phyloP scores from a whole-genome alignment of 1,140 invertebrate genomes.

The Drosophila gunungcola region DNA sequence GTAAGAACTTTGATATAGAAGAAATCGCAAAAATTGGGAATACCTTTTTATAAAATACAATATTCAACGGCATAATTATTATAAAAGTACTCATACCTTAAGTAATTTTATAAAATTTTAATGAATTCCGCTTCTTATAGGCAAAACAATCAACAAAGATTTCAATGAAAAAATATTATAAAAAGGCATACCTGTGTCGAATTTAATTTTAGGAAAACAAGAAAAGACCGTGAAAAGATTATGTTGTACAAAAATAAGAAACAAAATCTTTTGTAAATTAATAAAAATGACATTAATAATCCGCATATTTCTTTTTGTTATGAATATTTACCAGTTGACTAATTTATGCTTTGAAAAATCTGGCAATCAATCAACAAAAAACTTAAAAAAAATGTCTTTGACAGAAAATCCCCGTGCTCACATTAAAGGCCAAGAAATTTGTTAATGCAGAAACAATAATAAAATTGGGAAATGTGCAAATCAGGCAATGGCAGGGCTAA shows the following conservation, averaged over 20 bases:
- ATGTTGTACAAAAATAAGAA: background rate
- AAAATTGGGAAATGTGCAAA: constrained; percentile 16
- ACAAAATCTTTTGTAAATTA: background rate
- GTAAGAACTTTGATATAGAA: too few species aligned
- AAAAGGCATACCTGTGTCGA: too few species aligned
- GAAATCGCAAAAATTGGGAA: too few species aligned
- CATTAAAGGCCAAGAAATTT: constrained; percentile 20
- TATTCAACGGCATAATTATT: too few species aligned
- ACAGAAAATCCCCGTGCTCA: constrained; percentile 1
- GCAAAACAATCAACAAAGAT: too few species aligned
- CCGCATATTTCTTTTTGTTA: constrained; percentile 1
- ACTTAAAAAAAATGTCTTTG: background rate
- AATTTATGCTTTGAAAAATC: background rate
- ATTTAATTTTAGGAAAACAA: background rate
- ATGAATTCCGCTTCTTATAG: too few species aligned
- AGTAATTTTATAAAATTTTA: too few species aligned
- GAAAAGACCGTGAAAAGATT: background rate
- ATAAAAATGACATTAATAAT: constrained; percentile 1
- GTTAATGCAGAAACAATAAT: constrained; percentile 1
- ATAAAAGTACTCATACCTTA: too few species aligned
- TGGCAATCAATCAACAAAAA: constrained; percentile 10
- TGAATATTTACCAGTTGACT: constrained; percentile 8
- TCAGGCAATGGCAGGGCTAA: constrained; percentile 33
- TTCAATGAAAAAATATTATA: too few species aligned
- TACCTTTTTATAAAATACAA: too few species aligned